Evolutionary conservation across 2,888 invertebrate genomes (phyloP).

Genomic region (Leptinotarsa juncta): DNA sequence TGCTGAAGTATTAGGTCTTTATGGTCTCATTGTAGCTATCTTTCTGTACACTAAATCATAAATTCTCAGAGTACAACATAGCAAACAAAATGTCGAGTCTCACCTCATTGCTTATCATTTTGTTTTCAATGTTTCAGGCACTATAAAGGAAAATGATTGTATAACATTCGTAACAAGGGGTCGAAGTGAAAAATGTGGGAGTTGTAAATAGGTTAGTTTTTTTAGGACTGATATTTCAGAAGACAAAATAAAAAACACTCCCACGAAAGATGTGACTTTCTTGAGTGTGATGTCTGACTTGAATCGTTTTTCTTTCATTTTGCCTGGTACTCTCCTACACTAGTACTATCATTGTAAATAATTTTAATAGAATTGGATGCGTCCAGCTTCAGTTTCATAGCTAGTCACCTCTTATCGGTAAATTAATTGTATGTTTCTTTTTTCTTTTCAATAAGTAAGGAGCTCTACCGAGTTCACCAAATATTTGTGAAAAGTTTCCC

Average conservation of each 20-base stretch:
- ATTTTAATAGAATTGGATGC: constrained; percentile 50
- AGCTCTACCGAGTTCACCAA: constrained; percentile 60
- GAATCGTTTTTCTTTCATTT: constrained; percentile 24
- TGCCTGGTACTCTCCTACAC: constrained; percentile 39
- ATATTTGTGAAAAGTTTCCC: constrained; percentile 62
- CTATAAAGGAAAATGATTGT: constrained; percentile 62
- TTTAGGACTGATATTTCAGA: constrained; percentile 48
- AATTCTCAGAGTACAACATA: constrained; percentile 34
- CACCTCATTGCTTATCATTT: constrained; percentile 49
- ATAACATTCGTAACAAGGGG: constrained; percentile 56
- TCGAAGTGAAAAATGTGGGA: constrained; percentile 57
- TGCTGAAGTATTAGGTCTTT: constrained; percentile 99
- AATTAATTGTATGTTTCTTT: constrained; percentile 65
- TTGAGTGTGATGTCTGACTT: constrained; percentile 13
- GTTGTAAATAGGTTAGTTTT: constrained; percentile 56
- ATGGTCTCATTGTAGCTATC: constrained; percentile 99
- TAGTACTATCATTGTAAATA: constrained; percentile 56
- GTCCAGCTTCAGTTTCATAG: constrained; percentile 58
- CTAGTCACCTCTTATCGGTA: constrained; percentile 58
- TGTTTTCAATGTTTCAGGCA: constrained; percentile 59
- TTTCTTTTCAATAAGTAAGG: constrained; percentile 55
- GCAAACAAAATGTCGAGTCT: constrained; percentile 40
- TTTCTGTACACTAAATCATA: constrained; percentile 92
- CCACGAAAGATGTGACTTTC: constrained; percentile 23
- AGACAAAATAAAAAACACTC: constrained; percentile 29